Base-by-base conservation (phyloP, 1,140 invertebrate species). In the Tribolium madens region DNA sequence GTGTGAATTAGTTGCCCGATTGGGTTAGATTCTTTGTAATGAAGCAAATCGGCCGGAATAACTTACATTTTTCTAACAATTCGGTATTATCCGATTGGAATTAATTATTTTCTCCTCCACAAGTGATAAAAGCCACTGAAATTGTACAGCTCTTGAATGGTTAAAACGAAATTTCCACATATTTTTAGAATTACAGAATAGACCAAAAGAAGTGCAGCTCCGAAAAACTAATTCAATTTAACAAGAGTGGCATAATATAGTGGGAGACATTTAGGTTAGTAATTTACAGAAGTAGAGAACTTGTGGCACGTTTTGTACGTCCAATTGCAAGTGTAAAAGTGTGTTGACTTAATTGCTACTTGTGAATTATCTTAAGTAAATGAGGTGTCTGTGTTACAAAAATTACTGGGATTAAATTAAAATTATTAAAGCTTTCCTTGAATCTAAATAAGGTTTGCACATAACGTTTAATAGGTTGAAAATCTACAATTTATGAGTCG, bases 61-160 rank as follows among this genome's bases (percentile, higher is more conserved):
- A 64, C 13, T 50, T 50, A 50, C 48, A 50, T 50, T 50, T 50
- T 50, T 50, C 48, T 14, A 14, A 15, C 46, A 14, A 47, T 47
- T 47, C 21, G 21, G 21, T 26, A 3, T 26, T 26, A 26, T 26
- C 6, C 21, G 21, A 47, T 47, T 9, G 10, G 3, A 47, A 4
- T 47, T 47, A 47, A 47, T 47, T 47, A 14, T 7, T 47, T 47
- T n/a, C n/a, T n/a, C n/a, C n/a, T n/a, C n/a, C n/a, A n/a, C 21
- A 26, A 4, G 3, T 26, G 2, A n/a, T n/a, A n/a, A n/a, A n/a
- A n/a, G n/a, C n/a, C 4, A 47, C 46, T 47, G 9, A 47, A 47
- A 47, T 47, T 14, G 14, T 52, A 0, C 6, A 52, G 13, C 4
- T 21, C 4, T 21, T 4, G 18, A 21, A 21, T 5, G 21, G 3